Base-by-base conservation (phyloP, 2,797 vertebrate genomes). In the Scolopax bukidnonensis region DNA sequence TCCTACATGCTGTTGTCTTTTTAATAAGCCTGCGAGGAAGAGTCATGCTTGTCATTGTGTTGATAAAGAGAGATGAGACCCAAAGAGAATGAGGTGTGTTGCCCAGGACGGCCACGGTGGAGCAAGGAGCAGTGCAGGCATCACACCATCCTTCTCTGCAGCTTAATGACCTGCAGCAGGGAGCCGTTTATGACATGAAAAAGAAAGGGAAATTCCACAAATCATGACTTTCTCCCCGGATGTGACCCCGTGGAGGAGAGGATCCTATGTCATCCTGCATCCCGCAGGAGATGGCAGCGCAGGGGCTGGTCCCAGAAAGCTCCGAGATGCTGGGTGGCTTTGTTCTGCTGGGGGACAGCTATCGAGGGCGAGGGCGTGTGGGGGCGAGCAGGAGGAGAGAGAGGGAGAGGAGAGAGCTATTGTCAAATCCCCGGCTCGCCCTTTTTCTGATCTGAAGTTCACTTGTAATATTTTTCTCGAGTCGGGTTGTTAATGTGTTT, bases 371-470 rank as follows among this genome's bases (percentile, higher is more conserved):
- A 90, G 88, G 81, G 91, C 94, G 50, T 0, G 8, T 4, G 30
- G 20, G 71, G 68, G 57, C 4, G 13, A 83, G 33, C 4, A 2
- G 65, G 83, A 82, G 81, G 45, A 59, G 25, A 21, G 41, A 41
- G 41, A 41, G 16, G 53, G 76, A 91, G 92, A 91, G 77, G 90
- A 96, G 77, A 96, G 84, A 96, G 84, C 93, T 92, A 69, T 94
- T 96, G 96, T 95, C 93, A 96, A 95, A 97, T 97, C 95, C 96
- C 97, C 83, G 51, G 9, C 91, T 97, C 92, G 43, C 97, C 98
- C 98, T 41, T 98, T 97, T 97, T 96, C 94, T 41, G 89, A 91
- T 97, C 96, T 84, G 94, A 97, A 98, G 97, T 98, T 98, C 97
- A 96, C 96, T 97, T 95, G 97, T 97, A 96, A 96, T 97, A 97